Evolutionary conservation across 2,797 vertebrate genomes (phyloP), one percentile per base, ranked within the genome.

Genomic region (Alectoris magna): DNA sequence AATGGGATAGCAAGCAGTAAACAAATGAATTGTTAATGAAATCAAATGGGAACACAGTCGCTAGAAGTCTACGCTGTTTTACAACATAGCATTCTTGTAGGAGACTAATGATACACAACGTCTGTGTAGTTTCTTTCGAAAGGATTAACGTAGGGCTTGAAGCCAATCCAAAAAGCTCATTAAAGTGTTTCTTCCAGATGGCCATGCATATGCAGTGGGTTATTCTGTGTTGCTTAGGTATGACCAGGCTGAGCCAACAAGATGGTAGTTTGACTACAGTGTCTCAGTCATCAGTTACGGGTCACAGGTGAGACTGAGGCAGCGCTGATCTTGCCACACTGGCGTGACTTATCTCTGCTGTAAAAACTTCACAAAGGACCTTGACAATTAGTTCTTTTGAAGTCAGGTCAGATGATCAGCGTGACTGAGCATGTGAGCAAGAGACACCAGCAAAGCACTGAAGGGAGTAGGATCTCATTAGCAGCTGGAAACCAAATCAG

Each of bases 261-360:
- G 58, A 26, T 1, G 75, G 43, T 17, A 44, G n/a, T 64, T 70
- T 85, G 53, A 60, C 55, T 46, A 4, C 66, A 62, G 49, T 1
- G 0, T 39, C 44, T 83, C 58, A 19, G 14, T 66, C 29, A 27
- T 46, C 58, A 77, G 17, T 49, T 77, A 34, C 24, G 22, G 29
- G 36, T 72, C 55, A 53, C 46, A 26, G 44, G 13, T 66, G 62
- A 91, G 53, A 76, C 16, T 0, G 0, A 77, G 7, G 24, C 34
- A 74, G 43, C 60, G 66, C 18, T 0, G 0, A 8, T 36, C 18
- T 75, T 3, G 0, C n/a, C 11, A 11, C 11, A 2, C 5, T 39
- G 55, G 18, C 59, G 10, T 0, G 2, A 39, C 26, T 60, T 12
- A 78, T 80, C 6, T 75, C 62, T 77, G 19, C 48, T 72, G 36